phyloP scores from a whole-genome alignment of 2,888 invertebrate genomes.

The Lasioglossum vierecki region DNA sequence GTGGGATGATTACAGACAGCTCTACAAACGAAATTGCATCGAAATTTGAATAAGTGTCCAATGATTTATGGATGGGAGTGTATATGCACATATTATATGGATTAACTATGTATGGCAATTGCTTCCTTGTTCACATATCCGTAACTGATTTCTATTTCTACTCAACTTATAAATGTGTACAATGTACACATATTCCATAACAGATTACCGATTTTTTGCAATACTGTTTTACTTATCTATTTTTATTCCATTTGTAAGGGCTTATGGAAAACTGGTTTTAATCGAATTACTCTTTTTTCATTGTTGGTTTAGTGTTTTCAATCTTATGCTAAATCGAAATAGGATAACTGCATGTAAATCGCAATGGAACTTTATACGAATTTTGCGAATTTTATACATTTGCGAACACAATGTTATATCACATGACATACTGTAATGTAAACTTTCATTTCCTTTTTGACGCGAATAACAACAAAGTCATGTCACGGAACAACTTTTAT shows the following conservation, averaged over 20 bases:
- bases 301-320: not conserved
- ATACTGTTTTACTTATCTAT: not conserved
- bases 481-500: constrained; percentile 18
- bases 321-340: not conserved
- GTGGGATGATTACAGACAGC: too few species aligned
- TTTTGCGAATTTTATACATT: constrained; percentile 40
- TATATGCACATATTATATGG: not conserved
- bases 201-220: not conserved
- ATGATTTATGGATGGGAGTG: too few species aligned
- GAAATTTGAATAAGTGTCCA: too few species aligned
- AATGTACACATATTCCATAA: not conserved
- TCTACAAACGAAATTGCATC: too few species aligned
- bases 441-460: constrained; percentile 17
- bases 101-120: constrained; percentile 4
- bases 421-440: constrained; percentile 1
- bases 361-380: constrained; percentile 27
- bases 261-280: not conserved
- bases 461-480: not conserved
- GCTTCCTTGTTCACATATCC: not conserved
- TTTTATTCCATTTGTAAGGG: not conserved
- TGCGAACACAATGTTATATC: not conserved
- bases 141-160: not conserved
- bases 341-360: constrained; percentile 24
- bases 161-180: not conserved
- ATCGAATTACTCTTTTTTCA: not conserved